Conservation (phyloP, 35 echinoderm and acorn worm species). For the Eucidaris tribuloides region DNA sequence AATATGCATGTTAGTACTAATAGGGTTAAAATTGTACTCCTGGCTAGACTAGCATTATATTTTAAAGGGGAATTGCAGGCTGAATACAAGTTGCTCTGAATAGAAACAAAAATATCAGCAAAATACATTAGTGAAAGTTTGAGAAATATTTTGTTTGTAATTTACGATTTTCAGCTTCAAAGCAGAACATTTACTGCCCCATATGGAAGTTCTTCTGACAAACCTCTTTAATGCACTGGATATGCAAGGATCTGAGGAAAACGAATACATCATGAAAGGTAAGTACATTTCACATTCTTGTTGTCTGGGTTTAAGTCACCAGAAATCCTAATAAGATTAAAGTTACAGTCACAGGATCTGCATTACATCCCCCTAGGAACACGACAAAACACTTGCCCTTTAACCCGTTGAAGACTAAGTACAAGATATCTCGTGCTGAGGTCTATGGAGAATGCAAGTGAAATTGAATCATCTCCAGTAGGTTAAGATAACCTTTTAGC, state of each 20-base stretch:
- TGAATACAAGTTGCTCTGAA: not conserved
- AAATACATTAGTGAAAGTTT: not conserved
- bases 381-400: too few relatives aligned
- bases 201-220: conserved; percentile 61
- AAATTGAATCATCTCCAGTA: too few relatives aligned
- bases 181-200: conserved; percentile 63
- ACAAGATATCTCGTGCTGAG: too few relatives aligned
- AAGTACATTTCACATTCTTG: too few relatives aligned
- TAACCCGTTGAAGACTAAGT: too few relatives aligned
- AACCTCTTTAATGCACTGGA: conserved; percentile 80
- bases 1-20: not conserved
- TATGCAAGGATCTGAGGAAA: conserved; percentile 76
- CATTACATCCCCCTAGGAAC: too few relatives aligned
- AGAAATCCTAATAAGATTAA: too few relatives aligned
- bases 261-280: conserved; percentile 99
- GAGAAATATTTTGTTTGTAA: not conserved
- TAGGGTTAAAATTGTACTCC: not conserved
- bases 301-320: too few relatives aligned
- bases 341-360: too few relatives aligned
- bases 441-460: too few relatives aligned
- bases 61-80: not conserved
- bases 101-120: not conserved
- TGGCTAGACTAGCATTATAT: not conserved
- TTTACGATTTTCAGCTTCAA: conserved; percentile 44
- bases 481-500: too few relatives aligned